phyloP scores from a whole-genome alignment of 2,888 invertebrate species.

The Ochropacha duplaris region DNA sequence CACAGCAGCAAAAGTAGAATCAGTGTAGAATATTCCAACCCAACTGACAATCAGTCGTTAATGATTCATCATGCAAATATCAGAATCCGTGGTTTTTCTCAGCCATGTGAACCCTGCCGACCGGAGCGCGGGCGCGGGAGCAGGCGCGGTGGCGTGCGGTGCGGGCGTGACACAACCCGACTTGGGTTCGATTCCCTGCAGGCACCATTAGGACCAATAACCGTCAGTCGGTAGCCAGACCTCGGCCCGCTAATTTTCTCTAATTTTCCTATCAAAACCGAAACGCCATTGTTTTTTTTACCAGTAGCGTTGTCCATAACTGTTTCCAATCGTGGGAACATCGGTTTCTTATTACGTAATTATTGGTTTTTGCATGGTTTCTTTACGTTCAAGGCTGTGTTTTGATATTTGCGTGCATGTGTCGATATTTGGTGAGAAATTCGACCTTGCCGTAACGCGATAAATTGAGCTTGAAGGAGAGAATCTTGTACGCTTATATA shows the following conservation, averaged over 20 bases:
- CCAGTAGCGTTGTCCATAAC: slow-evolving; percentile 59
- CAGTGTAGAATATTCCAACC: slow-evolving; percentile 7
- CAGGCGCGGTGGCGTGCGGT: slow-evolving; percentile 49
- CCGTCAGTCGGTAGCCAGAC: slow-evolving; percentile 76
- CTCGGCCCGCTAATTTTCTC: slow-evolving; percentile 76
- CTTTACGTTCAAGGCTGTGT: slow-evolving; percentile 49
- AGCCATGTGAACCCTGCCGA: slow-evolving; percentile 52
- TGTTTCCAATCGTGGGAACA: slow-evolving; percentile 72
- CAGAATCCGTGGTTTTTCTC: neutral
- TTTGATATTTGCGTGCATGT: slow-evolving; percentile 50
- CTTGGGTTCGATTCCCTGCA: slow-evolving; percentile 67
- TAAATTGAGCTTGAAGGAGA: slow-evolving; percentile 72
- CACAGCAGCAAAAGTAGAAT: neutral
- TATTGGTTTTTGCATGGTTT: slow-evolving; percentile 34
- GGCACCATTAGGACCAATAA: slow-evolving; percentile 79
- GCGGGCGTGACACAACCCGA: slow-evolving; percentile 69
- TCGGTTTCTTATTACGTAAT: slow-evolving; percentile 63
- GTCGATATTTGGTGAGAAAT: slow-evolving; percentile 41
- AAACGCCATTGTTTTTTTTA: slow-evolving; percentile 65
- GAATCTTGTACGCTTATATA: slow-evolving; percentile 33
- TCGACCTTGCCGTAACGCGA: slow-evolving; percentile 66
- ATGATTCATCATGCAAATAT: slow-evolving; percentile 18
- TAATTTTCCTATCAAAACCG: slow-evolving; percentile 82
- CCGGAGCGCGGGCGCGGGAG: slow-evolving; percentile 22
- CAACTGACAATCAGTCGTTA: slow-evolving; percentile 15